Percentiles rank a stretch among this genome's conserved stretches.
phyloP scores from a whole-genome alignment of 1,140 invertebrate species.

The Dreissena polymorpha region DNA sequence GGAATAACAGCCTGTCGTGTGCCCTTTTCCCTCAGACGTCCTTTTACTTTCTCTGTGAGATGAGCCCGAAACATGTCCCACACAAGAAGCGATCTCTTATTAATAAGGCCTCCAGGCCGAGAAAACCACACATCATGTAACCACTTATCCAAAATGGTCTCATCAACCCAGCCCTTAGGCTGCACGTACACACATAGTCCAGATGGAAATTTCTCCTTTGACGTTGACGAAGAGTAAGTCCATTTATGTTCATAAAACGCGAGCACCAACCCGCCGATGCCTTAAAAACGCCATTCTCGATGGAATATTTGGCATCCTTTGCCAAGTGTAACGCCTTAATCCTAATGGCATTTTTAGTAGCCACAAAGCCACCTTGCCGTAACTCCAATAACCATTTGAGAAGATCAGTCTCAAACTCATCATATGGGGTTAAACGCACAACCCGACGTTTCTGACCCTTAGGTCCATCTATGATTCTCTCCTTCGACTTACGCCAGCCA shows the following conservation, averaged over 20 bases:
- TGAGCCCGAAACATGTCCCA: no score
- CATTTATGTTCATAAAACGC: conserved; percentile 10
- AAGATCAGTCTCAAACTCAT: background rate
- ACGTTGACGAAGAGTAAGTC: background rate
- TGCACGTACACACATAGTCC: conserved; percentile 25
- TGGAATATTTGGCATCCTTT: background rate
- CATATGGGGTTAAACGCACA: no score
- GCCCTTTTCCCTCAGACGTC: no score
- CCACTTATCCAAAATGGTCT: conserved; percentile 1
- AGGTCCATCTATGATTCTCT: conserved; percentile 1
- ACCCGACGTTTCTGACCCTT: no score
- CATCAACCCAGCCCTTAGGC: conserved; percentile 31
- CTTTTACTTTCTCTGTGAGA: no score
- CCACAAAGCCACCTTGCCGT: no score
- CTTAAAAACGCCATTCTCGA: background rate
- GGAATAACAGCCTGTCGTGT: no score
- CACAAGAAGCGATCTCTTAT: no score
- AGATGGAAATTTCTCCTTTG: no score
- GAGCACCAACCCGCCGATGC: background rate
- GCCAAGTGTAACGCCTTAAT: no score
- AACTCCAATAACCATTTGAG: background rate
- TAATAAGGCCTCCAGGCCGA: background rate
- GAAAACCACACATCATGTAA: conserved; percentile 17
- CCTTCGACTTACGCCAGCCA: background rate
- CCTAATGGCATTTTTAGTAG: no score